Evolutionary conservation across 2,797 vertebrate genomes (phyloP), one percentile per base, ranked within the genome.

Genomic region (Carduelis carduelis): DNA sequence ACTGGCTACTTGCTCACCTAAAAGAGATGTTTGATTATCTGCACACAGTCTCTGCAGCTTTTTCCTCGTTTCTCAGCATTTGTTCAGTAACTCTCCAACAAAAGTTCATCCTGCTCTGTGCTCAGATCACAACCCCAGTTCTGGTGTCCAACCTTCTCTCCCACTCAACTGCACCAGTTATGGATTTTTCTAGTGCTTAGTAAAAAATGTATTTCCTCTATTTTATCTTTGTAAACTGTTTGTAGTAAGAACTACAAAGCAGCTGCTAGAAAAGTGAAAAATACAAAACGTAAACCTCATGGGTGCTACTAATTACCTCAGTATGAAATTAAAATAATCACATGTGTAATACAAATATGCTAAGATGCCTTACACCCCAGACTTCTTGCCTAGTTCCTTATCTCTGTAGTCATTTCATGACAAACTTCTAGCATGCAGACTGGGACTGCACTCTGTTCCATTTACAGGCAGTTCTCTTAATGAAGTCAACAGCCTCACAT

Each of bases 171-270:
- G 41, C 41, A 94, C 14, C 34, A 35, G 23, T 70, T 60, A 77
- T 4, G 6, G 30, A 19, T 44, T 85, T 70, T 72, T 68, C 18
- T 55, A 75, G 22, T 16, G 11, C 26, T 63, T 34, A 20, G 14
- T 13, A 3, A 44, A 59, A 53, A 14, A 24, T 1, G 0, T 5
- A 61, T 72, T 78, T 83, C 5, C 10, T 20, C 53, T 83, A 23
- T 50, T 91, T 95, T 80, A 81, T 52, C 52, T 85, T 77, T 39
- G 26, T 59, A 74, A 93, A 66, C 5, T 79, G 18, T 47, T 71
- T 52, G 19, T 26, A 80, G 37, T 52, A 68, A 83, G 35, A 85
- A 61, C 37, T 35, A 52, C 46, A 60, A 61, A 60, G 6, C 11
- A 86, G 16, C 32, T 44, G 20, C 47, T 65, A 80, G 64, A 60